phyloP scores from a whole-genome alignment of 2,113 vertebrate species.

The Willisornis vidua region DNA sequence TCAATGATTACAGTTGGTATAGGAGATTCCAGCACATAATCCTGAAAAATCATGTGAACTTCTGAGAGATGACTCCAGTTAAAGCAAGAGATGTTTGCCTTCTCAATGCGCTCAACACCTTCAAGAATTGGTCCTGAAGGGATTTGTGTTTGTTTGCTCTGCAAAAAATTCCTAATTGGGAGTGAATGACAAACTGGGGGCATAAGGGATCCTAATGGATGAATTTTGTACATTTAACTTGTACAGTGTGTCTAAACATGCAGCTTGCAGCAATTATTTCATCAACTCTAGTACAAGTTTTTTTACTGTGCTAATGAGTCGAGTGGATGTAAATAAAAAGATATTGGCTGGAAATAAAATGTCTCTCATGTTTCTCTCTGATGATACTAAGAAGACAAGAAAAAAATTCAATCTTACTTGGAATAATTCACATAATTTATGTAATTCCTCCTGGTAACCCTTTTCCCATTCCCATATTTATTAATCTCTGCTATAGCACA shows the following conservation, averaged over 20 bases:
- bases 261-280: conserved; percentile 38
- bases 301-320: not conserved
- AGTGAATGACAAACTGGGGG: not conserved
- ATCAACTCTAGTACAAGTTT: not conserved
- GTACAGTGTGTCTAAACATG: not conserved
- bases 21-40: not conserved
- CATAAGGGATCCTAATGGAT: not conserved
- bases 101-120: not conserved
- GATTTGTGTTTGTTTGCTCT: not conserved
- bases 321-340: not conserved
- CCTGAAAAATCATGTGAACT: rapidly evolving
- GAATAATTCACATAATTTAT: not conserved
- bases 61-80: not conserved
- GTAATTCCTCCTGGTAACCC: not conserved
- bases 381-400: not conserved
- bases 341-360: conserved; percentile 7
- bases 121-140: not conserved
- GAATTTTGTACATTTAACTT: not conserved
- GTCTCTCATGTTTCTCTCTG: not conserved
- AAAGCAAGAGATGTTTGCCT: rapidly evolving
- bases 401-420: not conserved
- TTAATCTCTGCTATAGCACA: not conserved
- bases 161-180: not conserved
- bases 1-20: not conserved
- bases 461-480: not conserved